These are phyloP conservation scores for Oryzias curvinotus DNA, from an alignment of 2,113 vertebrate species.

Conservation along the genomic window DNA sequence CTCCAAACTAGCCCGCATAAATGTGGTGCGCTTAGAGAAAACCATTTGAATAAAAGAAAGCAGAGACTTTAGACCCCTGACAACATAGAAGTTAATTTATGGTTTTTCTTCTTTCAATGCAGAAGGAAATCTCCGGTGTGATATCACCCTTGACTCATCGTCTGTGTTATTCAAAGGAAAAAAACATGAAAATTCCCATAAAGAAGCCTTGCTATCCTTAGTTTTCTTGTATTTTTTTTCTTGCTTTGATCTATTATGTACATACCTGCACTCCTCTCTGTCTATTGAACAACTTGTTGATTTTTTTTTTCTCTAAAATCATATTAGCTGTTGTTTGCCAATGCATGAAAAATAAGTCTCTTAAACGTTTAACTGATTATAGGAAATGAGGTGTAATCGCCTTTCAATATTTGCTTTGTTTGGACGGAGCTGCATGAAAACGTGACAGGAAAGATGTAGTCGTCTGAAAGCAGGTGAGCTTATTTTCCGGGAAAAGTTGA, in stretches of 20 bases:
- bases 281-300: slow-evolving; percentile 34
- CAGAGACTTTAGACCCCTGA: slow-evolving; percentile 4
- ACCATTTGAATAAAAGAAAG: slow-evolving; percentile 43
- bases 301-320: slow-evolving; percentile 4
- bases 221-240: slow-evolving; percentile 38
- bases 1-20: slow-evolving; percentile 62
- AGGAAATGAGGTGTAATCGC: slow-evolving; percentile 8
- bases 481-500: slow-evolving; percentile 65
- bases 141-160: background rate
- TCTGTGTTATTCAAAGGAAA: slow-evolving; percentile 15
- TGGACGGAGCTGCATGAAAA: slow-evolving; percentile 23
- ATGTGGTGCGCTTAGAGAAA: slow-evolving; percentile 68
- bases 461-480: slow-evolving; percentile 57
- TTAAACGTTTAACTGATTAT: background rate
- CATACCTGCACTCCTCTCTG: slow-evolving; percentile 29
- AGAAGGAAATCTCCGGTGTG: slow-evolving; percentile 15
- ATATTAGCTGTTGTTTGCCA: slow-evolving; percentile 7
- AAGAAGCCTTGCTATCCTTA: background rate
- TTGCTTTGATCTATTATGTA: slow-evolving; percentile 46
- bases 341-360: slow-evolving; percentile 4
- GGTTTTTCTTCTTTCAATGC: slow-evolving; percentile 1
- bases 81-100: slow-evolving; percentile 36
- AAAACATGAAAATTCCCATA: slow-evolving; percentile 13
- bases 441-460: slow-evolving; percentile 31
- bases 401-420: slow-evolving; percentile 18